Evolutionary conservation across 2,888 invertebrate species (phyloP).

Genomic region (Pandemis heparana): DNA sequence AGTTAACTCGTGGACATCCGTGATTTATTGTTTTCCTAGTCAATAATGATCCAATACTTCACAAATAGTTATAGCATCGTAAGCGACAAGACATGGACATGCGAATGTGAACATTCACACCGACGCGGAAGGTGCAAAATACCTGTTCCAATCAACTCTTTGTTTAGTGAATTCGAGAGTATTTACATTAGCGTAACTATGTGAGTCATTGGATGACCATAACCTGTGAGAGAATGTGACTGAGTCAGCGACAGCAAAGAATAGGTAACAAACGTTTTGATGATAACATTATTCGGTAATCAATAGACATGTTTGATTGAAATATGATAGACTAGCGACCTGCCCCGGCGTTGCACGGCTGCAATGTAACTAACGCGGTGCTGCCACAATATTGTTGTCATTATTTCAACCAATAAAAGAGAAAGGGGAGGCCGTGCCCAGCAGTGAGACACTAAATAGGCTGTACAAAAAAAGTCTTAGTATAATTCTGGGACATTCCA

Average conservation of each 20-base stretch:
- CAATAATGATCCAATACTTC: constrained; percentile 29
- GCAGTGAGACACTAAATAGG: too few relatives aligned
- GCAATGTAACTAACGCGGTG: too few relatives aligned
- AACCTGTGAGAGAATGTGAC: constrained; percentile 49
- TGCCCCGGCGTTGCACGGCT: too few relatives aligned
- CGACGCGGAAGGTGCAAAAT: constrained; percentile 19
- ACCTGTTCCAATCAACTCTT: constrained; percentile 11
- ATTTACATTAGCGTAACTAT: constrained; percentile 37
- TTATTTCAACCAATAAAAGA: too few relatives aligned
- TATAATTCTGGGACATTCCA: too few relatives aligned
- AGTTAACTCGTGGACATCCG: not conserved
- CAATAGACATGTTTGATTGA: not conserved
- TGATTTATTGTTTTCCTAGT: constrained; percentile 14
- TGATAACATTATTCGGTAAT: constrained; percentile 2
- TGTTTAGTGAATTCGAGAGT: constrained; percentile 32
- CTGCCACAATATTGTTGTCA: too few relatives aligned
- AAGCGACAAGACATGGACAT: not conserved
- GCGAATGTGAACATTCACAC: constrained; percentile 10
- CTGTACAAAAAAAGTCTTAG: too few relatives aligned
- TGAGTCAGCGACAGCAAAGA: constrained; percentile 53
- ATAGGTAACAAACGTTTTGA: constrained; percentile 11
- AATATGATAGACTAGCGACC: not conserved
- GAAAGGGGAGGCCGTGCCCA: too few relatives aligned
- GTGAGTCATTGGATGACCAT: constrained; percentile 48
- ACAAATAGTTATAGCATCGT: not conserved